Conservation (phyloP, 2,113 vertebrate species). For the Mormoops blainvillei region DNA sequence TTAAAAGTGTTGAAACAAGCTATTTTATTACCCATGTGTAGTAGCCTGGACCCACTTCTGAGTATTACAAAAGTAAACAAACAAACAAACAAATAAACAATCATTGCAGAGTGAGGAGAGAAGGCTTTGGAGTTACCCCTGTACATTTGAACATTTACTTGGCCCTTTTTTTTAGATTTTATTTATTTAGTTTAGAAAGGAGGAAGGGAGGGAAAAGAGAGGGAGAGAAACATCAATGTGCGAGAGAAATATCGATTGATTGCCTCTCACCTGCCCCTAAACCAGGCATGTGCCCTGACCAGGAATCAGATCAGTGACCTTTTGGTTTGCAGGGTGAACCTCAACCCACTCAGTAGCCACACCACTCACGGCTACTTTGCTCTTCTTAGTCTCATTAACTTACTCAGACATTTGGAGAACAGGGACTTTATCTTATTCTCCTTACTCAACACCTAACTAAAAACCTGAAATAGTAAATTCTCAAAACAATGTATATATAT, state of each 20-base stretch:
- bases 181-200: too few species aligned
- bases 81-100: neutral
- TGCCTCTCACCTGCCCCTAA: too few species aligned
- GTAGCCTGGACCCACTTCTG: neutral
- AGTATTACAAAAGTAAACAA: neutral
- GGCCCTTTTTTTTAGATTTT: neutral
- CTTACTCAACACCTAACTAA: neutral
- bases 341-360: too few species aligned
- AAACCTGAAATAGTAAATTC: neutral
- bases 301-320: too few species aligned
- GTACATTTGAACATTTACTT: neutral
- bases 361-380: too few species aligned
- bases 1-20: neutral
- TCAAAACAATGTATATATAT: neutral
- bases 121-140: neutral
- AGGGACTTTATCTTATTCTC: neutral
- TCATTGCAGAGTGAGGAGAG: neutral
- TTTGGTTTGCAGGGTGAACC: too few species aligned
- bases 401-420: neutral
- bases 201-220: too few species aligned
- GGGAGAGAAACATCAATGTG: too few species aligned
- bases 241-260: too few species aligned
- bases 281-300: too few species aligned
- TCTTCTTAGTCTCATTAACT: neutral
- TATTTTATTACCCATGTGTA: neutral